Conservation (phyloP, 2,113 vertebrate species). For the Podiceps cristatus region DNA sequence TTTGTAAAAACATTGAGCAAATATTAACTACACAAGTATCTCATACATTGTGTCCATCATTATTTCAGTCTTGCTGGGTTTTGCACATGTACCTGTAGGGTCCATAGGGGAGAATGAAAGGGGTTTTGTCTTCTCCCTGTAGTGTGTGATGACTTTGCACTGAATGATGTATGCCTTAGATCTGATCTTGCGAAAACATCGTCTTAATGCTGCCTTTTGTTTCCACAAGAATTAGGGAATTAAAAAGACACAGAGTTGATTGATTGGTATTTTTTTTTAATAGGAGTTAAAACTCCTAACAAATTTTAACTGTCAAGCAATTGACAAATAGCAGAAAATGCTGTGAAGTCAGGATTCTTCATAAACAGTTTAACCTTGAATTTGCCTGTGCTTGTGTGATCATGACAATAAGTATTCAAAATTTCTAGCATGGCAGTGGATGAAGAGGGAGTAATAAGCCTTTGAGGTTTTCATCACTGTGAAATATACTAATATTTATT, state of each 20-base stretch:
- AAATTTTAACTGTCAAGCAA: neutral
- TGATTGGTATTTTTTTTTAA: neutral
- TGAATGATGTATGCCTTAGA: slow-evolving; percentile 10
- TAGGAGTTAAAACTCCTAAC: neutral
- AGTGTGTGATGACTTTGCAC: slow-evolving; percentile 17
- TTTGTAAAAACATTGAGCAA: neutral
- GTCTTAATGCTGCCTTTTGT: neutral
- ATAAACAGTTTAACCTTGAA: neutral
- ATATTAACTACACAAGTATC: neutral
- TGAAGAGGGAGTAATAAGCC: neutral
- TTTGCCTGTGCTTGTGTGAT: neutral
- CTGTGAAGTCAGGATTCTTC: neutral
- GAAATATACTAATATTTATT: neutral
- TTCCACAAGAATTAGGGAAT: neutral
- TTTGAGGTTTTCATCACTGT: slow-evolving; percentile 6
- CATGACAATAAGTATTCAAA: neutral
- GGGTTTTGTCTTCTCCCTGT: neutral
- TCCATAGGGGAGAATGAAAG: neutral
- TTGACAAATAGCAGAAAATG: neutral
- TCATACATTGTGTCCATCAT: slow-evolving; percentile 29
- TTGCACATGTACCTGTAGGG: slow-evolving; percentile 39
- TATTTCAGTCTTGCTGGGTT: slow-evolving; percentile 63
- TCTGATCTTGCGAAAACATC: neutral
- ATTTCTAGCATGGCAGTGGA: neutral
- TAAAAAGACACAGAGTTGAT: neutral